Evolutionary conservation across 2,113 vertebrate genomes (phyloP), one percentile per base, ranked within the genome.

Genomic region (Istiophorus platypterus): DNA sequence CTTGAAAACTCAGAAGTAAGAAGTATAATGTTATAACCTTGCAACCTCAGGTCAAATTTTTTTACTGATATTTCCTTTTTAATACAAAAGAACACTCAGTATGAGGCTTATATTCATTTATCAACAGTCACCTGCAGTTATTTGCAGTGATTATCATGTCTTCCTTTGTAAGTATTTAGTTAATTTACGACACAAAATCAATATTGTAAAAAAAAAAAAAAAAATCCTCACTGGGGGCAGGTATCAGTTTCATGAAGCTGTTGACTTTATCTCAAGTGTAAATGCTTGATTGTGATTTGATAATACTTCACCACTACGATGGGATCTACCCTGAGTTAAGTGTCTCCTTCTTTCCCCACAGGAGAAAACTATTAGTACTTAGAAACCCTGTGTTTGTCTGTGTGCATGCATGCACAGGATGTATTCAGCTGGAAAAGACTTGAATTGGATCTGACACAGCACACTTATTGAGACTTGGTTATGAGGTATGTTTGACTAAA

Each of bases 251-350:
- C 20, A 49, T 58, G 63, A 79, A 71, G 62, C 57, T 73, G 74
- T 51, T 83, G 72, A 84, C 57, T 71, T 65, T 20, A 49, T 86
- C 73, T 84, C 65, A 56, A 65, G 79, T 69, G 72, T 56, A 66
- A 79, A 34, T 42, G 63, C 67, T 69, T 81, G 65, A 89, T 84
- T 85, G 67, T 81, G 84, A 88, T 86, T 62, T 76, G 58, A 52
- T 83, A 63, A 83, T 42, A 81, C 49, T 84, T 84, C 15, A 51
- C n/a, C 70, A 69, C 69, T 63, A 66, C 18, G 75, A 62, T 47
- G 66, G 82, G 68, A 75, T 59, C 51, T 64, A 74, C 59, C 24
- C 54, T 52, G 42, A 78, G 81, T 85, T 81, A 82, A 88, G 67
- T 72, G 45, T 59, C 76, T 84, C 31, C 27, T 71, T 75, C 41